A percentile compares a stretch with the other conserved stretches of the same genome.
These are phyloP conservation scores for Eretmochelys imbricata DNA, from an alignment of 2,113 vertebrate species.

Conservation along the genomic window DNA sequence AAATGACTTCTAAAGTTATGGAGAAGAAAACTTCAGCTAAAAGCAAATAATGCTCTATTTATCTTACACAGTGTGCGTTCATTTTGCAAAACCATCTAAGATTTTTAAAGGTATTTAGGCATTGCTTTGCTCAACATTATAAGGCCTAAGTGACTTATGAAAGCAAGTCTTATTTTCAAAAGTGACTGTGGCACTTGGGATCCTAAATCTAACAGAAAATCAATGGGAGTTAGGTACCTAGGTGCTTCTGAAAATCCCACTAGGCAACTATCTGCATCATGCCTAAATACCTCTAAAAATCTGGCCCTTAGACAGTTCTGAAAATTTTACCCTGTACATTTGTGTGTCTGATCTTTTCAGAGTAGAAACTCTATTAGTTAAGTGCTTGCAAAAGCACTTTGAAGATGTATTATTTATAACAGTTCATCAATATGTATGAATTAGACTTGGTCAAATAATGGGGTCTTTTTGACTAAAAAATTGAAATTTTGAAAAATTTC, in stretches of 20 bases:
- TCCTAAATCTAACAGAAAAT: background rate
- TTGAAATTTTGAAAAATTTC: background rate
- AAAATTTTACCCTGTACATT: background rate
- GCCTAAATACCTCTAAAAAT: background rate
- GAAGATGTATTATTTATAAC: background rate
- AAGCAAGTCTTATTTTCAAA: background rate
- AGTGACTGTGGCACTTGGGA: background rate
- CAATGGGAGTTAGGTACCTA: background rate
- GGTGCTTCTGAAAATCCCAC: constrained; percentile 30
- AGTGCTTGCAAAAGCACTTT: background rate
- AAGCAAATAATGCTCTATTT: background rate
- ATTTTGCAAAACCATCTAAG: background rate
- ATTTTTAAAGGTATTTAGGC: rapidly evolving
- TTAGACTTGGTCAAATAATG: background rate
- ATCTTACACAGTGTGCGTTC: rapidly evolving
- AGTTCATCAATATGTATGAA: background rate
- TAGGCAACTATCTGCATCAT: background rate
- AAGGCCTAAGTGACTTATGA: too few species aligned
- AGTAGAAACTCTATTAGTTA: background rate
- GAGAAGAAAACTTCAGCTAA: background rate
- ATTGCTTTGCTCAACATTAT: background rate
- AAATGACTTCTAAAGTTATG: background rate
- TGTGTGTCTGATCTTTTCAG: background rate
- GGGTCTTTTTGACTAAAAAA: background rate
- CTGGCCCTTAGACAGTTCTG: background rate